Evolutionary conservation across 2,797 vertebrate species (phyloP).

Genomic region (Anomalospiza imberbis): DNA sequence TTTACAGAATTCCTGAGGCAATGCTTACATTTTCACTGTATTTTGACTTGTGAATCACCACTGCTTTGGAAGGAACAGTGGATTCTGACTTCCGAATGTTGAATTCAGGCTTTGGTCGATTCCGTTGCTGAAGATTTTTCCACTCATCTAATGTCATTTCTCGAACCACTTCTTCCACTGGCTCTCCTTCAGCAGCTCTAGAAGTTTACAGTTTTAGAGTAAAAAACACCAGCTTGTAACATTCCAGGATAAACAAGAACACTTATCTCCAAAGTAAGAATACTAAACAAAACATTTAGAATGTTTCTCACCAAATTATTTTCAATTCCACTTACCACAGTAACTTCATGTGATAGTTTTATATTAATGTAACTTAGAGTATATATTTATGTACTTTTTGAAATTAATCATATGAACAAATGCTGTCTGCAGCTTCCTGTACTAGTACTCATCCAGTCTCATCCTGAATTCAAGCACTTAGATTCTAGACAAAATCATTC

Average conservation of each 20-base stretch:
- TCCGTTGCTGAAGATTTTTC: slow-evolving; percentile 88
- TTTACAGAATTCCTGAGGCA: not conserved
- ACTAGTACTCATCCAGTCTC: not conserved
- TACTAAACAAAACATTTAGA: not conserved
- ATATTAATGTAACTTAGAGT: not conserved
- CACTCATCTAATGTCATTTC: slow-evolving; percentile 97
- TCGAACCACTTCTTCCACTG: slow-evolving; percentile 80
- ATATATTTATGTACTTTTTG: not conserved
- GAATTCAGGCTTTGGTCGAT: slow-evolving; percentile 87
- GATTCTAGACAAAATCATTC: not conserved
- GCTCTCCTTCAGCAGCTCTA: slow-evolving; percentile 73
- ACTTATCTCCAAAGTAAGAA: not conserved
- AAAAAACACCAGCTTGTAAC: slow-evolving; percentile 50
- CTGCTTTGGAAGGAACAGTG: slow-evolving; percentile 88
- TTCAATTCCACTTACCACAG: not conserved
- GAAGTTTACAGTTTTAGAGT: slow-evolving; percentile 50
- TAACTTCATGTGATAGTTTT: not conserved
- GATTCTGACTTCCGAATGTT: slow-evolving; percentile 91
- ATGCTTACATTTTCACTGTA: slow-evolving; percentile 80
- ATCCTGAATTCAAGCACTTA: not conserved
- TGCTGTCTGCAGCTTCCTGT: not conserved
- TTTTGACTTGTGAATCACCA: slow-evolving; percentile 94
- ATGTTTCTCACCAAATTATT: not conserved
- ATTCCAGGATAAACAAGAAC: slow-evolving; percentile 1
- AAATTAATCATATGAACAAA: not conserved